These are phyloP conservation scores for Caenorhabditis sp. DNA, from an alignment of 2,888 invertebrate species.

Conservation along the genomic window DNA sequence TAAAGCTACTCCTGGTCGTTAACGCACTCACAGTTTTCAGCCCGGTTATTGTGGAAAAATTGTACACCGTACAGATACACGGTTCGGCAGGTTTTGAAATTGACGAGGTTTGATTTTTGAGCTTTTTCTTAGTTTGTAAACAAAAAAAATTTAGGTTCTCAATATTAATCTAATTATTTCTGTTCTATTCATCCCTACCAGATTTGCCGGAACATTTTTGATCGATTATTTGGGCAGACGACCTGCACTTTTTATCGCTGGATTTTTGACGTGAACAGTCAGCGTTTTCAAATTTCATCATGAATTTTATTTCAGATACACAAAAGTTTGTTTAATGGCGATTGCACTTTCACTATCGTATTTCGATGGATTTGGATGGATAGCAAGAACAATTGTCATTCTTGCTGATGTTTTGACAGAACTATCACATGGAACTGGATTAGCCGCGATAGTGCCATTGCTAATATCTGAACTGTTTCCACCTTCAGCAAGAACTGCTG, in stretches of 20 bases:
- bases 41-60: conserved; percentile 5
- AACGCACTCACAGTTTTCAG: conserved; percentile 3
- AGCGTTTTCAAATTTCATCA: not conserved
- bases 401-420: conserved; percentile 10
- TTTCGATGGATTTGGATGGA: not conserved
- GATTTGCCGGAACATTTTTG: conserved; percentile 22
- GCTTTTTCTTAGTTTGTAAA: not conserved
- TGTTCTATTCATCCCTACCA: conserved; percentile 12
- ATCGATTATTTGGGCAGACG: conserved; percentile 23
- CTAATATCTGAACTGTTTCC: conserved; percentile 24
- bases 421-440: conserved; percentile 7
- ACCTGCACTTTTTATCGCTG: conserved; percentile 18
- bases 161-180: conserved; percentile 14
- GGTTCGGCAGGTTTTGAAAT: conserved; percentile 9
- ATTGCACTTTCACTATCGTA: not conserved
- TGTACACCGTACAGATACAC: conserved; percentile 15
- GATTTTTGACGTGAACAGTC: not conserved
- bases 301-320: not conserved
- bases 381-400: not conserved
- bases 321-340: not conserved
- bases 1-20: conserved; percentile 5
- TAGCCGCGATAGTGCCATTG: not conserved
- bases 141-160: conserved; percentile 1
- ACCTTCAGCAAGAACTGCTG: conserved; percentile 22
- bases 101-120: not conserved